Evolutionary conservation across 2,113 vertebrate species (phyloP), one percentile per base, ranked within the genome.

Genomic region (Tenebrosternarchus preto): DNA sequence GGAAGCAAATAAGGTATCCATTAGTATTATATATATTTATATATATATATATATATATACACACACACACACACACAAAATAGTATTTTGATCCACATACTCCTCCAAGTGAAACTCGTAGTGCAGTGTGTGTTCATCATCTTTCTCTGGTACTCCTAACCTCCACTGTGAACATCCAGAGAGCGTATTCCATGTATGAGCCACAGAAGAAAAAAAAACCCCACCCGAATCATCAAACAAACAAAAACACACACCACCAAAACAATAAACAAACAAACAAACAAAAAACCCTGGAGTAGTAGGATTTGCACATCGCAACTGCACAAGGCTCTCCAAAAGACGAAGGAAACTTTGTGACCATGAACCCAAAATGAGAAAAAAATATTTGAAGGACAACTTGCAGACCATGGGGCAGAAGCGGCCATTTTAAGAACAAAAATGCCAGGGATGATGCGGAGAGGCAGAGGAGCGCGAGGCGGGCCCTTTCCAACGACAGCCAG

Each of bases 241-340:
- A 11, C 67, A 15, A 20, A n/a, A n/a, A n/a, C n/a, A n/a, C n/a
- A n/a, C n/a, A n/a, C 39, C 39, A 1, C 6, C 39, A 43, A 43
- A 50, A 50, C 8, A 50, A 50, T 2, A 9, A 9, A 9, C 1
- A 2, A 50, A 50, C 2, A 12, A 50, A 11, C 67, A 15, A 20
- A n/a, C 83, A 80, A 87, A 82, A 77, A 73, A 84, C 80, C 77
- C 25, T 68, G 80, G 83, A 82, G 80, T 76, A 80, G 81, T 71
- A 73, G 73, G n/a, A n/a, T 50, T 15, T 50, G 43, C 12, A 50
- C 43, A 50, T 50, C 12, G 43, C 36, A 57, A 33, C 56, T 46
- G 56, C 33, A 74, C 75, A 27, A 74, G 63, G n/a, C n/a, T n/a
- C 83, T 92, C 88, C 88, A 90, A 88, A 88, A 93, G 91, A 89